phyloP scores from a whole-genome alignment of 2,888 invertebrate genomes.

The Sycophila texana region DNA sequence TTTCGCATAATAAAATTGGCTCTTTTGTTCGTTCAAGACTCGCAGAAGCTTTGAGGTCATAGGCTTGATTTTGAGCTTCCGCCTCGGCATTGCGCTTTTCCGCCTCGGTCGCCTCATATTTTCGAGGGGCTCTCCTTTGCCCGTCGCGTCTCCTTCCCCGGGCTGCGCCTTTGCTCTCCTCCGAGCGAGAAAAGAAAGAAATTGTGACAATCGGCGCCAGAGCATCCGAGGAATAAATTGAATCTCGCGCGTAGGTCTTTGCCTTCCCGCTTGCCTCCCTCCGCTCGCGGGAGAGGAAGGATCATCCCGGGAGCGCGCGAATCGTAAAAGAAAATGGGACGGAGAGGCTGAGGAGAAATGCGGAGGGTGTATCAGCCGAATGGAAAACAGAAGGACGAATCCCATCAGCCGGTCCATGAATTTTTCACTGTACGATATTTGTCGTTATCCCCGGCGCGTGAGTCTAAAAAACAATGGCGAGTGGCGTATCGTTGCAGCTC shows the following conservation, averaged over 20 bases:
- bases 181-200: slow-evolving; percentile 60
- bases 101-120: slow-evolving; percentile 1
- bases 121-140: slow-evolving; percentile 5
- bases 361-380: slow-evolving; percentile 22
- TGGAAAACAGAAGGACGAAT: slow-evolving; percentile 58
- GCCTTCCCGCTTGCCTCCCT: neutral
- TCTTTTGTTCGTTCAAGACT: neutral
- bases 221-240: slow-evolving; percentile 68
- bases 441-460: slow-evolving; percentile 27
- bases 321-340: slow-evolving; percentile 56
- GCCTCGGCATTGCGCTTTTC: slow-evolving; percentile 23
- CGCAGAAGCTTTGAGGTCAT: slow-evolving; percentile 57
- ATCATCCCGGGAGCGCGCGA: slow-evolving; percentile 20
- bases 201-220: slow-evolving; percentile 66
- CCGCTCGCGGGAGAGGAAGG: slow-evolving; percentile 3
- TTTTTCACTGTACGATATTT: slow-evolving; percentile 43
- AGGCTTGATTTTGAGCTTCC: slow-evolving; percentile 37
- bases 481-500: neutral
- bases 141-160: too few relatives aligned
- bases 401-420: slow-evolving; percentile 55
- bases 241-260: slow-evolving; percentile 60
- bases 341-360: slow-evolving; percentile 4
- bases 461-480: slow-evolving; percentile 10
- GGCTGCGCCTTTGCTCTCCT: neutral
- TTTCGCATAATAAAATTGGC: too few relatives aligned